Base-by-base conservation (phyloP, 2,797 vertebrate species). In the Setipinna tenuifilis region DNA sequence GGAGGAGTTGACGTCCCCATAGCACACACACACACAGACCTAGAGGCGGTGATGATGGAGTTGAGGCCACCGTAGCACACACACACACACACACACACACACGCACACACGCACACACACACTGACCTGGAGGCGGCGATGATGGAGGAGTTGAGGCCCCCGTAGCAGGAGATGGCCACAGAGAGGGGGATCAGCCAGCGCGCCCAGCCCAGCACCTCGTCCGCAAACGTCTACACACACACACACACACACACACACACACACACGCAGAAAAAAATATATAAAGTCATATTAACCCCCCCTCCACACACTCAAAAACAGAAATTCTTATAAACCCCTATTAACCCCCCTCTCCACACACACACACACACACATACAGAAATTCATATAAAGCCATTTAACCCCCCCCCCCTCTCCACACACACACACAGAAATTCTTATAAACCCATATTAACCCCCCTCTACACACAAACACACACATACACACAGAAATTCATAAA, bases 151-250 rank as follows among this genome's bases (percentile, higher is more conserved):
- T 97, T 97, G 59, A 97, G 93, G 54, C 96, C 95, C 48, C 96
- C 96, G 0, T 96, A 97, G 87, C 96, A 97, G 80, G 96, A 97
- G 89, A 97, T 96, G 59, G 96, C 96, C 88, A 97, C 96, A 41
- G 96, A 94, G 31, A 97, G 88, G 6, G 96, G 96, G 83, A 97
- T 96, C 61, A 97, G 90, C 96, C 96, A 97, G 17, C 95, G 94
- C 50, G 87, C 94, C 92, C 93, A 96, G 83, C 96, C 94, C 85
- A 97, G 91, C 46, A 95, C 94, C 80, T 91, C 87, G 28, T 97
- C 96, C 41, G 96, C 96, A 94, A 97, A 97, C 0, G 96, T 96
- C 96, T 97, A 90, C 25, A 86, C 75, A 85, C 85, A 28, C 28
- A 46, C 11, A 54, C n/a, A 25, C 25, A 31, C 28, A 85, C 0